Evolutionary conservation across 2,113 vertebrate genomes (phyloP), one percentile per base, ranked within the genome.

Genomic region (Stictonetta naevosa): DNA sequence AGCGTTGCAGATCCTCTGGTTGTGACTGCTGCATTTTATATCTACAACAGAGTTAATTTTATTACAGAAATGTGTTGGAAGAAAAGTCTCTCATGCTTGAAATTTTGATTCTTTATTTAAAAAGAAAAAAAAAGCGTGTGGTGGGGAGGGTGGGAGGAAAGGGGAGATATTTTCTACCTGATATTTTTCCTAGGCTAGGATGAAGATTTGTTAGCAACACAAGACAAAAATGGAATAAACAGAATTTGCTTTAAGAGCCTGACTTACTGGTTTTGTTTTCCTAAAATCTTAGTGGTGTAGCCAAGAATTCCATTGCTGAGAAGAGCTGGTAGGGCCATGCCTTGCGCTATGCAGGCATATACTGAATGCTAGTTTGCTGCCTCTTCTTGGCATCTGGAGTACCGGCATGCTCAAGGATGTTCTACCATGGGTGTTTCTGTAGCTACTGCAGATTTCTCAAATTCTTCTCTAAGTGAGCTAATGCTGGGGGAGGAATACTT

Each of bases 221-320:
- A 52, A 84, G 33, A 74, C n/a, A 74, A 89, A 92, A 95, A 6
- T 34, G 66, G 74, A 97, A 96, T 96, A 97, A 97, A 97, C 31
- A 38, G 40, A 66, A 92, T 83, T 91, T 97, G 63, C 73, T 96
- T 69, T 93, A 95, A 90, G 75, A 88, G 23, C 60, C 42, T 84
- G 84, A 77, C 71, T 62, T 88, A 36, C 73, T 85, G 77, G 58
- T 71, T 90, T 79, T 88, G 25, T 80, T 44, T 80, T 85, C 77
- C n/a, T 44, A 72, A 88, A 88, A 50, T 31, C 29, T 10, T 63
- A 56, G 22, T 42, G 29, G 22, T 59, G 19, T 29, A 18, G 77
- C 29, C 46, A 46, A 64, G 83, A 88, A 81, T 82, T 59, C 36
- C 50, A 84, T 79, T 3, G 2, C 12, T 52, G 55, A 66, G 46